A percentile compares a stretch with the other conserved stretches of the same genome.
These are phyloP conservation scores for Lemur catta DNA, from an alignment of 2,797 vertebrate genomes.

Conservation along the genomic window DNA sequence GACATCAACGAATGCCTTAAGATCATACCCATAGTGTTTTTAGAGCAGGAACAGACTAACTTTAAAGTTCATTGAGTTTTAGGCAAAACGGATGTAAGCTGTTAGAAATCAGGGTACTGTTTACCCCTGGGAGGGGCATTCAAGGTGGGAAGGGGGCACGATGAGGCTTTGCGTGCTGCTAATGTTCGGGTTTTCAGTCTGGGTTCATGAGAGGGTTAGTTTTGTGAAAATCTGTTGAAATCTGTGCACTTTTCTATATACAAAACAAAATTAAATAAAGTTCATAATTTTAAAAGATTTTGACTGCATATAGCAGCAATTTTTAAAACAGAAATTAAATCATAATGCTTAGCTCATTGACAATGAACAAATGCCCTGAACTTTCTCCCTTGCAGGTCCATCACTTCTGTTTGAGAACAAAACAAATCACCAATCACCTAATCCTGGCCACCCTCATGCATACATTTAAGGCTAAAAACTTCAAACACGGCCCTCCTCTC, in stretches of 20 bases:
- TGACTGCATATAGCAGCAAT: neutral
- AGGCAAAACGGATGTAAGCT: neutral
- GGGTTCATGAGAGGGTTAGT: neutral
- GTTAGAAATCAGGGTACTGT: neutral
- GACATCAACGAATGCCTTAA: neutral
- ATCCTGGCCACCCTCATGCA: neutral
- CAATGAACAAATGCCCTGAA: neutral
- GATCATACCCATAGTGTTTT: neutral
- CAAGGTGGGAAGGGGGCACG: neutral
- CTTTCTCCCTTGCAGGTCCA: constrained; percentile 1
- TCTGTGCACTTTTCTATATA: neutral
- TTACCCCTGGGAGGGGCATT: neutral
- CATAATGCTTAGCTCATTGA: neutral
- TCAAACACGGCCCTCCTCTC: constrained; percentile 27
- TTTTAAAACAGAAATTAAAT: neutral
- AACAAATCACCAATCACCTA: constrained; percentile 53
- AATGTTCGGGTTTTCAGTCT: neutral
- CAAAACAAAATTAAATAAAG: neutral
- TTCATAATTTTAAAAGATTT: neutral
- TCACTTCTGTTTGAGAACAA: constrained; percentile 47
- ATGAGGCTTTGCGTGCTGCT: neutral
- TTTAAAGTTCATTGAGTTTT: neutral
- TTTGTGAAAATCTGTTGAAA: neutral
- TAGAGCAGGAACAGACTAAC: neutral
- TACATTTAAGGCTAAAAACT: constrained; percentile 30